phyloP scores from a whole-genome alignment of 2,888 invertebrate genomes.

The Athetis lepigone region DNA sequence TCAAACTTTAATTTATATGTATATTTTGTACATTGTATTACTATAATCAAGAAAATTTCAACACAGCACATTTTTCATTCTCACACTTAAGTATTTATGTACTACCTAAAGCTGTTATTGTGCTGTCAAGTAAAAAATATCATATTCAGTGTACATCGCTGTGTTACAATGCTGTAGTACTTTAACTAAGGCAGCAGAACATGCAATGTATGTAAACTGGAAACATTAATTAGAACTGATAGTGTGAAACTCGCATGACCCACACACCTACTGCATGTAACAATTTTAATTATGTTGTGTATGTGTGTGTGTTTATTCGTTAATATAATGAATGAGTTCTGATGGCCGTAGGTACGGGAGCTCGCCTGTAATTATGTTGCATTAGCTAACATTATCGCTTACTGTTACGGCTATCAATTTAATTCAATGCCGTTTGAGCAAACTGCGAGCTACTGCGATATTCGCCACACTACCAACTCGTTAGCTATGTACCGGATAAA shows the following conservation, averaged over 20 bases:
- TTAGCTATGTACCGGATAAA: conserved; percentile 38
- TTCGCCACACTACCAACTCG: conserved; percentile 38
- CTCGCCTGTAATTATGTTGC: conserved; percentile 75
- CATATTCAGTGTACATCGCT: conserved; percentile 11
- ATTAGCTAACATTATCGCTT: conserved; percentile 79
- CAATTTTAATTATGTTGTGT: conserved; percentile 32
- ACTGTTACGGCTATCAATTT: conserved; percentile 76
- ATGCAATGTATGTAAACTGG: conserved; percentile 14
- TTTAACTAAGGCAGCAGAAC: not conserved
- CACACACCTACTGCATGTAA: conserved; percentile 16
- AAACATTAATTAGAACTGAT: not conserved
- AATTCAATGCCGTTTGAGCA: conserved; percentile 81
- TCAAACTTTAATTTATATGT: conserved; percentile 38
- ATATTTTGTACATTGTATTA: conserved; percentile 38
- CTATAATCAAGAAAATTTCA: conserved; percentile 32
- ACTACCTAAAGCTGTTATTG: conserved; percentile 19
- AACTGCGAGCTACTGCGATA: conserved; percentile 69
- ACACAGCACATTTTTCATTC: conserved; percentile 25
- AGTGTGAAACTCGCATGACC: conserved; percentile 16
- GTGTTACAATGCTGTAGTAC: not conserved
- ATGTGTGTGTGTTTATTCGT: conserved; percentile 77
- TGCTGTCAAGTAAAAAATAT: conserved; percentile 23
- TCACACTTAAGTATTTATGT: conserved; percentile 12
- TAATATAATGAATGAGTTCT: conserved; percentile 76
- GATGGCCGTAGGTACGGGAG: conserved; percentile 54